Conservation (phyloP, 1,140 invertebrate genomes). For the Acromyrmex heyeri region DNA sequence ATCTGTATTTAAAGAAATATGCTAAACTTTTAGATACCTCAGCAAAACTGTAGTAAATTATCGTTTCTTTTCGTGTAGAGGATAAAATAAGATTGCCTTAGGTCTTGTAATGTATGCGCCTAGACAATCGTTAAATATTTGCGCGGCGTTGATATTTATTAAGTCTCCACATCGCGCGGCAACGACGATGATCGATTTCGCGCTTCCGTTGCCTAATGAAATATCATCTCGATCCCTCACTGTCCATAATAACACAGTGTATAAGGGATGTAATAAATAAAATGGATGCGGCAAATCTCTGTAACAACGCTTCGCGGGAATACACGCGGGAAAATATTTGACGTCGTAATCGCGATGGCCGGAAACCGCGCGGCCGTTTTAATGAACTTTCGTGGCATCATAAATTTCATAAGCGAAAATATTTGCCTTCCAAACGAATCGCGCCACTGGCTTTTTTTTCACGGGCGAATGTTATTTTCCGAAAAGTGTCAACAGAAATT, state of each 20-base stretch:
- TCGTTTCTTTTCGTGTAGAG: neutral
- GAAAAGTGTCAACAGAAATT: slow-evolving; percentile 63
- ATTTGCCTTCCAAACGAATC: slow-evolving; percentile 62
- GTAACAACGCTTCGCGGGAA: slow-evolving; percentile 19
- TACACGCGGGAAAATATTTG: slow-evolving; percentile 55
- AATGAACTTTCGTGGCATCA: slow-evolving; percentile 59
- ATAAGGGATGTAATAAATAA: slow-evolving; percentile 63
- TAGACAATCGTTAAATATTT: slow-evolving; percentile 53
- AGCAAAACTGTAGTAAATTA: too few relatives aligned
- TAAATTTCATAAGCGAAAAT: slow-evolving; percentile 63
- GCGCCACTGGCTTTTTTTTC: slow-evolving; percentile 23
- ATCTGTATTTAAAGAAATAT: too few relatives aligned
- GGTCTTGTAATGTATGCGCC: neutral
- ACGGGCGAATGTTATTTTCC: slow-evolving; percentile 51
- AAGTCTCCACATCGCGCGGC: slow-evolving; percentile 4
- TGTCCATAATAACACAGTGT: slow-evolving; percentile 48
- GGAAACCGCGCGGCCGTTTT: slow-evolving; percentile 26
- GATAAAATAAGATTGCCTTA: slow-evolving; percentile 24
- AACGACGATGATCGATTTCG: slow-evolving; percentile 55
- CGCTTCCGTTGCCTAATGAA: slow-evolving; percentile 46
- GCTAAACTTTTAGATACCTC: too few relatives aligned
- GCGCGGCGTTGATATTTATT: slow-evolving; percentile 43
- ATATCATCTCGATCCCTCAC: slow-evolving; percentile 53
- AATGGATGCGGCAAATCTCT: slow-evolving; percentile 60
- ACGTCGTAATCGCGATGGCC: slow-evolving; percentile 47